Conservation (phyloP, 2,797 vertebrate genomes). For the Arrhamphus sclerolepis region DNA sequence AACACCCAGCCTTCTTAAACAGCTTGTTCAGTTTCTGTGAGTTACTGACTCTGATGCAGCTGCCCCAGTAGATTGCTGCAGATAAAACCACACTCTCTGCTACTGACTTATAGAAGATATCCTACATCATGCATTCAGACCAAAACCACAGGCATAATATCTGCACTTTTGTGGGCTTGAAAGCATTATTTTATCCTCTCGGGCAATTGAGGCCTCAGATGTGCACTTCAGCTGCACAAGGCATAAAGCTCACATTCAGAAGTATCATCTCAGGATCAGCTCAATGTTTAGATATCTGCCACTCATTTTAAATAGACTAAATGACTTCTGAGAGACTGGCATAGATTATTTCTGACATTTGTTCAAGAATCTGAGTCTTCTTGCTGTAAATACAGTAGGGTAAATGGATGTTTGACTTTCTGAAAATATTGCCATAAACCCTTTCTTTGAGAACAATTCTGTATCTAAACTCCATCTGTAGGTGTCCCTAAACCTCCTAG, state of each 20-base stretch:
- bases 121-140: background rate
- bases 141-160: constrained; percentile 9
- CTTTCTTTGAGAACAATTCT: constrained; percentile 8
- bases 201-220: constrained; percentile 32
- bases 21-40: too few relatives aligned
- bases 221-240: constrained; percentile 26
- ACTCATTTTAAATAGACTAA: constrained; percentile 13
- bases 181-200: constrained; percentile 33
- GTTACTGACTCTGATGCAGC: too few relatives aligned
- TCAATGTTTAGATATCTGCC: constrained; percentile 28
- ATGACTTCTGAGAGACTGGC: constrained; percentile 6
- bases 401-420: background rate
- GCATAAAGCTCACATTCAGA: constrained; percentile 12
- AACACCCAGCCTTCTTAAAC: too few relatives aligned
- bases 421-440: background rate
- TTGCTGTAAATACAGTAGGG: constrained; percentile 11
- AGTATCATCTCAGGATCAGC: constrained; percentile 24
- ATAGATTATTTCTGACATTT: constrained; percentile 24
- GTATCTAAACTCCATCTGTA: constrained; percentile 10
- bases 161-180: constrained; percentile 38
- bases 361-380: background rate
- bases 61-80: too few relatives aligned
- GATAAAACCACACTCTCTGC: too few relatives aligned
- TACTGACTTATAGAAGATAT: too few relatives aligned
- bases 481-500: constrained; percentile 18